Conservation (phyloP, 2,113 vertebrate species). For the Spermophilus dauricus region DNA sequence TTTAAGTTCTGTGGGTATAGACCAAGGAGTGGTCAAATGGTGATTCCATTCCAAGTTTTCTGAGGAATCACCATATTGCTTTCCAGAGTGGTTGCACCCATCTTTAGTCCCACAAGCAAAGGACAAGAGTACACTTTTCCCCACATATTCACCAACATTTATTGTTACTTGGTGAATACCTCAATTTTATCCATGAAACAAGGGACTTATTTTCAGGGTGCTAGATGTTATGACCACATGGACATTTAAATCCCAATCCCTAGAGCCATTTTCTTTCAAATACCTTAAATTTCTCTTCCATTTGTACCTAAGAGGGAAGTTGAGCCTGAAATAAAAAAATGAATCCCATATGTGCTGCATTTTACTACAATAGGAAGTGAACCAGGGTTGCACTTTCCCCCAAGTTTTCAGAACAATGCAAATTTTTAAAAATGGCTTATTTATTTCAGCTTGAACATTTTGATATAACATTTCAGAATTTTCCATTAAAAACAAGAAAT, state of each 20-base stretch:
- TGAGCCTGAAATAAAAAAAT: slow-evolving; percentile 32
- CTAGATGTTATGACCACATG: background rate
- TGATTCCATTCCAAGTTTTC: no score
- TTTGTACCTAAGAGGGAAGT: slow-evolving; percentile 21
- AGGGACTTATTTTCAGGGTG: background rate
- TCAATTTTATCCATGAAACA: background rate
- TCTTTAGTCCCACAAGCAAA: no score
- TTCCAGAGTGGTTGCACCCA: no score
- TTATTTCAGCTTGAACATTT: slow-evolving; percentile 63
- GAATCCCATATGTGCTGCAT: background rate
- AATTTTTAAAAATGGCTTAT: background rate
- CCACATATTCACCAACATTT: no score
- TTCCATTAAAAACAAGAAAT: slow-evolving; percentile 79
- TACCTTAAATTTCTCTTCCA: background rate
- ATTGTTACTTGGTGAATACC: background rate
- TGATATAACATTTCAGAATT: slow-evolving; percentile 70
- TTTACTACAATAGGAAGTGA: slow-evolving; percentile 2
- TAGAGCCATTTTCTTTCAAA: background rate
- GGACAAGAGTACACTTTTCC: no score
- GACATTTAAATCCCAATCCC: background rate
- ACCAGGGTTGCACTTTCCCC: background rate
- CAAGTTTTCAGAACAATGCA: slow-evolving; percentile 67
- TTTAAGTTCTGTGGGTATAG: no score
- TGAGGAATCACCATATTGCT: no score
- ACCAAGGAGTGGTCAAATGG: no score